Evolutionary conservation across 2,797 vertebrate species (phyloP), one percentile per base, ranked within the genome.

Genomic region (Xenentodon cancila): DNA sequence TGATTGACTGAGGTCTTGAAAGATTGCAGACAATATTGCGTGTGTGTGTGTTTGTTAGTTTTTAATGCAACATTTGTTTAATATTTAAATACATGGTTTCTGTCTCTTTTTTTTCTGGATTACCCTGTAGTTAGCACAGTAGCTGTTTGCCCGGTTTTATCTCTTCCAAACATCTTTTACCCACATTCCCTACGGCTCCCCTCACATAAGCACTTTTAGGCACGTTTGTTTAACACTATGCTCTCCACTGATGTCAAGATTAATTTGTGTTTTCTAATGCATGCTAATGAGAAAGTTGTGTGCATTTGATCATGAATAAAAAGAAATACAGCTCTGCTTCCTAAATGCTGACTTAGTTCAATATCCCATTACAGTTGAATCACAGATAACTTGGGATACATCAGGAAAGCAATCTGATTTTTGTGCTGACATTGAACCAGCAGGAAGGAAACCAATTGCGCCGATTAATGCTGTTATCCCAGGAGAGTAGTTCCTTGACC

Each of bases 301-400:
- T 91, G 90, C 81, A 71, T 93, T 91, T 93, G 86, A 92, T 91
- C 92, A 91, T 94, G 92, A 91, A 93, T 94, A 94, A 84, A 55
- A 69, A 93, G 91, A 94, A 93, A 93, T 92, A 93, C 91, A 72
- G 89, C 86, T 81, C 79, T 68, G 90, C 90, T 93, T 89, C 89
- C 91, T 92, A 93, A 94, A 93, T 92, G 92, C 90, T 80, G 81
- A 78, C 84, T 83, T 78, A 88, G 92, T 89, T 94, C 93, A 93
- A 94, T 94, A 94, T 93, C 92, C 93, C 92, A 94, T 94, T 94
- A 94, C 93, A 93, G 91, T 90, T 92, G 92, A 94, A 94, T 93
- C 92, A 93, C 92, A 93, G 92, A 93, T 91, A 93, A 93, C 90
- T 92, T 91, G 90, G 89, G 86, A 71, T 68, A 76, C 89, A 91